Evolutionary conservation across 1,140 invertebrate genomes (phyloP), one percentile per base, ranked within the genome.

Genomic region (Atta texana): DNA sequence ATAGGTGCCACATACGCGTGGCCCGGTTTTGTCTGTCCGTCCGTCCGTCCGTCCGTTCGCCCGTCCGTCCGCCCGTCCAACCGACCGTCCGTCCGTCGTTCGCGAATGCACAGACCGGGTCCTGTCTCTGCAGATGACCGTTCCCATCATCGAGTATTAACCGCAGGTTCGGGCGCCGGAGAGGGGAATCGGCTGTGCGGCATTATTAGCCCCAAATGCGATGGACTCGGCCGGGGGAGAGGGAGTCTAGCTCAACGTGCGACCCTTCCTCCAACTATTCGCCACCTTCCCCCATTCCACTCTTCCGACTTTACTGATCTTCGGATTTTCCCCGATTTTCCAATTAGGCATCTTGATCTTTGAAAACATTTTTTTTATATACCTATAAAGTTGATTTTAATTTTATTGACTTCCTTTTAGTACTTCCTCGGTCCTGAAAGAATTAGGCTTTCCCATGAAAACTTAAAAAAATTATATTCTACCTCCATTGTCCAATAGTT

Each of bases 81-180:
- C 86, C 80, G 88, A 86, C 81, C 86, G 82, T 88, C 87, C 61
- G 78, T 89, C 88, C 89, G 86, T 90, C 90, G 87, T 89, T 92
- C 92, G 90, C 92, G 93, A 94, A 94, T 94, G 93, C 92, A 93
- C 91, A 92, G 92, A 89, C 92, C 90, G 92, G 91, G 91, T 94
- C 90, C 93, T 95, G 94, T 95, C 94, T 95, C 95, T 95, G 95
- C 95, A 95, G 94, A 95, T 95, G 95, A 95, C 95, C 94, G 95
- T 95, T 95, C 95, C 94, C 94, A 95, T 95, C 95, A 95, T 95
- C 94, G 95, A 95, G 94, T 95, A 95, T 95, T 95, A 95, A 95
- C 95, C 95, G 94, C 95, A 95, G 94, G 88, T 93, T 90, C 93
- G 93, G 93, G 92, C 59, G 75, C 92, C 92, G 87, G 85, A 87